Evolutionary conservation across 2,888 invertebrate genomes (phyloP), one percentile per base, ranked within the genome.

Genomic region (Pyrochroa serraticornis): DNA sequence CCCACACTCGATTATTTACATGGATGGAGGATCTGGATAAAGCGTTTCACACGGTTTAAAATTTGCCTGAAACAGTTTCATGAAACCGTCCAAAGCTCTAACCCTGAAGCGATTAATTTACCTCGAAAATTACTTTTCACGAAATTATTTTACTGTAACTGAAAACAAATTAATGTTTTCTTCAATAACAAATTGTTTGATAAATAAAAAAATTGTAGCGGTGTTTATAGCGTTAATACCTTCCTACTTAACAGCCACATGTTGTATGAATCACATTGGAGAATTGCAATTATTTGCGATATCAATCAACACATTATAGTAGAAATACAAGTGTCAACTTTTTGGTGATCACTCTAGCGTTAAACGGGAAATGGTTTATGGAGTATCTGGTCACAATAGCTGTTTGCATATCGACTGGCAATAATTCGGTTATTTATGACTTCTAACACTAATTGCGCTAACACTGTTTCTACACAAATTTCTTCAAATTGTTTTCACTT

Each of bases 1-100:
- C 70, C 68, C 72, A 71, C 70, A 68, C 65, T 67, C 56, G 51
- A 60, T 62, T 62, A 62, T 67, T 61, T 60, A 52, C 51, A 46
- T 44, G 43, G 50, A 60, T 62, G 42, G 44, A 43, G 45, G 45
- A 33, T 52, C 43, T 49, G 42, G 41, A 34, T 30, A 32, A 30
- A 42, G 30, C 46, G 13, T 57, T 67, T 67, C 65, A 54, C 67
- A 68, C 68, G 64, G 51, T 59, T 30, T 5, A 22, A 22, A 22
- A 22, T 22, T 22, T 5, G 22, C 22, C 22, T 5, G 22, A 22
- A 10, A 43, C 8, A 43, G 10, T 12, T 12, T 1, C 30, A 2
- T 13, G 6, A 3, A 3, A 39, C 0, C 39, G n/a, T 6, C 10
- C 39, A 42, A 7, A 22, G 32, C 9, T 6, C 6, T 3, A 13